Base-by-base conservation (phyloP, 2,113 vertebrate genomes). In the Microcebus griseorufus region DNA sequence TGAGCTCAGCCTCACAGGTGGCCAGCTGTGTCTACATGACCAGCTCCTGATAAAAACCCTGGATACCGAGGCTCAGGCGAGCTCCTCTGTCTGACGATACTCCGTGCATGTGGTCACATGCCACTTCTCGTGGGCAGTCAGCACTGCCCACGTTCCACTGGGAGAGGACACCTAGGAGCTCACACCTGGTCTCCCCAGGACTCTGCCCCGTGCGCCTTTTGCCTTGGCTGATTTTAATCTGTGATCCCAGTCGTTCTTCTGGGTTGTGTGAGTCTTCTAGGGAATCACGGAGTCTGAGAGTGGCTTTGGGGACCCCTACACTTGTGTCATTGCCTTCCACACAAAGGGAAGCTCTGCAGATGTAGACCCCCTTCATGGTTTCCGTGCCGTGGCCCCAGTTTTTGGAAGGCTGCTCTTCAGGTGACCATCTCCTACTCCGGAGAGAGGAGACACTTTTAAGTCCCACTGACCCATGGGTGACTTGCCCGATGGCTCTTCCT, bases 41-140 rank as follows among this genome's bases (percentile, higher is more conserved):
- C 3, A 25, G 58, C n/a, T 13, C n/a, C 37, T 25, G 42, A 0
- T 42, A 6, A 82, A 79, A 20, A 60, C 37, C 9, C 80, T 42
- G 67, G 67, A 42, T 3, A 0, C 27, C 34, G 0, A 3, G 4
- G 17, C 48, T 32, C 37, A 16, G 6, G 25, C 7, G 16, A 72
- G 9, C 27, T 72, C 53, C 51, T 25, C 6, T 16, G 17, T 29
- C 4, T 58, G 53, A 42, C 27, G 1, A 6, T 6, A 16, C 7
- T 42, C 37, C 3, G 0, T 1, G 53, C 13, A 2, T 14, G 37
- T 11, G 2, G 20, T 18, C 25, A 12, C 4, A 7, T 6, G 13
- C 18, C 69, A 29, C 29, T 42, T 12, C 37, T 72, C 22, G 70
- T 37, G 23, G 42, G 70, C 13, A 72, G 10, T 72, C 6, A 39